Evolutionary conservation across 2,888 invertebrate genomes (phyloP).

Genomic region (Drymonia ruficornis): DNA sequence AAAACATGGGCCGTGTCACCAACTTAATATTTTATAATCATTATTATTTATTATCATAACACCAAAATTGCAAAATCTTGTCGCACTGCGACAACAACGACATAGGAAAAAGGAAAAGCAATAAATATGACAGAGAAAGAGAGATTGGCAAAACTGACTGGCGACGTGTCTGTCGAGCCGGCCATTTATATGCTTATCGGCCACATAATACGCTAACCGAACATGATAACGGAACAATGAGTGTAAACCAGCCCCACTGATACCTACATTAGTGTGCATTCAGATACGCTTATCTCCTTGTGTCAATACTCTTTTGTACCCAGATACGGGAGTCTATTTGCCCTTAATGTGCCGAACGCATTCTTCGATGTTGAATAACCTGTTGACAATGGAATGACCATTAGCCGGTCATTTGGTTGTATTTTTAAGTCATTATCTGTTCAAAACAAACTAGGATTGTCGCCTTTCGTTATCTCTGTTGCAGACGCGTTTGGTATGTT

Average conservation of each 20-base stretch:
- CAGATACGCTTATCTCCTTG: constrained; percentile 77
- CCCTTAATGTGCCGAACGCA: constrained; percentile 76
- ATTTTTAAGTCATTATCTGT: constrained; percentile 57
- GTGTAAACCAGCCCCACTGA: constrained; percentile 70
- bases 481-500: constrained; percentile 45
- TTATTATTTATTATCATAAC: background rate
- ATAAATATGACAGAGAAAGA: constrained; percentile 25
- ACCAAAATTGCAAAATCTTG: constrained; percentile 18
- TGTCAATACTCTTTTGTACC: constrained; percentile 84
- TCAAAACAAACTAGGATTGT: constrained; percentile 44
- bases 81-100: constrained; percentile 20
- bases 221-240: constrained; percentile 80
- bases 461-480: constrained; percentile 40
- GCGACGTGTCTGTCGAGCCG: constrained; percentile 46
- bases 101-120: constrained; percentile 10
- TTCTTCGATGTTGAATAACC: constrained; percentile 75
- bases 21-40: too few species aligned
- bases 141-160: constrained; percentile 37
- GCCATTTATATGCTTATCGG: constrained; percentile 79
- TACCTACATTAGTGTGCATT: constrained; percentile 72
- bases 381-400: constrained; percentile 68
- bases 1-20: too few species aligned
- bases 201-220: constrained; percentile 76
- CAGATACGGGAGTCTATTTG: constrained; percentile 80
- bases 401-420: constrained; percentile 59